Conservation (phyloP, 2,797 vertebrate species). For the Enteromius paludinosus region DNA sequence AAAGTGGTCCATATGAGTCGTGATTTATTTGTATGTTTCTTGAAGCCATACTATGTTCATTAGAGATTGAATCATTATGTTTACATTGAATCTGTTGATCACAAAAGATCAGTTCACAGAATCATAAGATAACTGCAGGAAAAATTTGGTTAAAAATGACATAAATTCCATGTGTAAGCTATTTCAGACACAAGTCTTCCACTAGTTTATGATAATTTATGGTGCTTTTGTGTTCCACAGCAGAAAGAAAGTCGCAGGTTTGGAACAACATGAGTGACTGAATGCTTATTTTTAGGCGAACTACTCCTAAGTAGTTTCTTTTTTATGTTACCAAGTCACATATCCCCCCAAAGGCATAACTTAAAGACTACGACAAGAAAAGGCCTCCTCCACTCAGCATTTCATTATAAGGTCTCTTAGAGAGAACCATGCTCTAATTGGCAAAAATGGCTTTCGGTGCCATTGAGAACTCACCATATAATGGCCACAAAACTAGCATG, state of each 20-base stretch:
- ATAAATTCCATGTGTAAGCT: neutral
- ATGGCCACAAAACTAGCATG: neutral
- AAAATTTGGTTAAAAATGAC: neutral
- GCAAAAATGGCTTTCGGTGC: neutral
- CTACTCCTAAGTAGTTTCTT: neutral
- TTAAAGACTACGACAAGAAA: neutral
- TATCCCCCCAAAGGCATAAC: neutral
- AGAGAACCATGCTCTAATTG: neutral
- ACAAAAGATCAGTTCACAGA: neutral
- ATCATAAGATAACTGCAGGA: neutral
- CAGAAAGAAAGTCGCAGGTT: neutral
- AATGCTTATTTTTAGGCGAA: neutral
- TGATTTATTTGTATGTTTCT: neutral
- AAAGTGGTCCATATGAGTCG: neutral
- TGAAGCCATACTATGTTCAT: neutral
- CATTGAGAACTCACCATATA: neutral
- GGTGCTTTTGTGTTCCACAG: neutral
- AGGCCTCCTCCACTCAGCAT: neutral
- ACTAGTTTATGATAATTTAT: neutral
- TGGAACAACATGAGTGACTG: neutral
- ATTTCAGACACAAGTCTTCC: neutral
- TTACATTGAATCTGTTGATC: neutral
- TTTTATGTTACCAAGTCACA: neutral
- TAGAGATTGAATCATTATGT: neutral
- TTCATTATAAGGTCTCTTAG: neutral